phyloP scores from a whole-genome alignment of 2,797 vertebrate species.

The Ptychadena robeensis region DNA sequence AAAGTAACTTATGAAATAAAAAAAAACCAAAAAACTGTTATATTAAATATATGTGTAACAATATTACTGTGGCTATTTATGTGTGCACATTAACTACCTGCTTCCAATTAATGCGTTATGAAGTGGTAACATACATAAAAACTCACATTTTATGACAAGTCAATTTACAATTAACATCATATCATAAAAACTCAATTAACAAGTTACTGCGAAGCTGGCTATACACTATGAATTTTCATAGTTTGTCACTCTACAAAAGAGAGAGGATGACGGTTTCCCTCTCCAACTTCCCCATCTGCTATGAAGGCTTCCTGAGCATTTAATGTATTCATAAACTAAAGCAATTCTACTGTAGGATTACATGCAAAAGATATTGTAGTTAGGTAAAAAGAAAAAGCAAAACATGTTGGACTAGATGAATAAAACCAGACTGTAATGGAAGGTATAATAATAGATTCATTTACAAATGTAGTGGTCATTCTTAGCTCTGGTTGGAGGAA shows the following conservation, averaged over 20 bases:
- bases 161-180: slow-evolving; percentile 2
- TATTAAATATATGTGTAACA: too few species aligned
- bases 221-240: neutral
- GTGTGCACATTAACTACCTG: neutral
- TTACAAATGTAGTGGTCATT: too few species aligned
- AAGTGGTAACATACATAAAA: neutral
- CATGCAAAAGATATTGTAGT: neutral
- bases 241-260: neutral
- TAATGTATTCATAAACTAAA: neutral
- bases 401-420: too few species aligned
- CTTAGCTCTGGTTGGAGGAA: too few species aligned
- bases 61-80: too few species aligned
- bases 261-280: neutral
- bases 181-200: slow-evolving; percentile 6
- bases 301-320: neutral
- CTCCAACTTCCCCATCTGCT: too few species aligned
- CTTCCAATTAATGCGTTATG: neutral
- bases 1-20: neutral
- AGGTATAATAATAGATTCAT: too few species aligned
- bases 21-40: too few species aligned
- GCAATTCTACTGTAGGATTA: neutral
- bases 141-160: neutral
- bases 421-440: too few species aligned
- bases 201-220: neutral
- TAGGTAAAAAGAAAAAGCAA: too few species aligned